Conservation (phyloP, 2,888 invertebrate genomes). For the Schrankia costaestrigalis region DNA sequence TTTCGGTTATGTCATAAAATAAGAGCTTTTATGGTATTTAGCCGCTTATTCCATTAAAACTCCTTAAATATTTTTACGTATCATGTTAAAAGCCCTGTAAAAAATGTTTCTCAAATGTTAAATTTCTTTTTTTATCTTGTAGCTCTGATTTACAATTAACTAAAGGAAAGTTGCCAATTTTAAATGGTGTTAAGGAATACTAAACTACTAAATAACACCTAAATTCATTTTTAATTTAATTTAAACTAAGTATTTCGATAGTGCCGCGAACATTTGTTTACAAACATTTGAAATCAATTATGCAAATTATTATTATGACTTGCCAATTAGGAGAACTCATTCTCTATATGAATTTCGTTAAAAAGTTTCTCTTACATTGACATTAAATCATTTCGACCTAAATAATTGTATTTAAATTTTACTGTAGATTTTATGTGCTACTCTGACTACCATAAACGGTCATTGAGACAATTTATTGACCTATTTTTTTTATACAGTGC, state of each 20-base stretch:
- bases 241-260: slow-evolving; percentile 4
- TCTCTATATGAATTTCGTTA: slow-evolving; percentile 11
- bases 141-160: slow-evolving; percentile 34
- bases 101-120: slow-evolving; percentile 32
- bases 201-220: too few species aligned
- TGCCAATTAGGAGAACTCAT: too few species aligned
- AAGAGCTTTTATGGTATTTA: slow-evolving; percentile 55
- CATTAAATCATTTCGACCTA: slow-evolving; percentile 8
- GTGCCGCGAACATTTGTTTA: slow-evolving; percentile 32
- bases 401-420: too few species aligned
- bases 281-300: slow-evolving; percentile 22
- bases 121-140: slow-evolving; percentile 40
- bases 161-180: slow-evolving; percentile 18
- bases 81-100: slow-evolving; percentile 48
- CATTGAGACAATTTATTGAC: too few species aligned
- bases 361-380: slow-evolving; percentile 12
- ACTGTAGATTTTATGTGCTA: too few species aligned
- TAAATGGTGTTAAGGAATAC: slow-evolving; percentile 3
- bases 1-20: slow-evolving; percentile 56
- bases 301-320: slow-evolving; percentile 17
- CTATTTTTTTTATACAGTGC: too few species aligned
- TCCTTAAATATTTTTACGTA: slow-evolving; percentile 42
- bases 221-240: background rate
- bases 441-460: too few species aligned
- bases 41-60: slow-evolving; percentile 38